A percentile compares a stretch with the other conserved stretches of the same genome.
Conservation (phyloP, 2,888 invertebrate species). For the Polyploca ridens region DNA sequence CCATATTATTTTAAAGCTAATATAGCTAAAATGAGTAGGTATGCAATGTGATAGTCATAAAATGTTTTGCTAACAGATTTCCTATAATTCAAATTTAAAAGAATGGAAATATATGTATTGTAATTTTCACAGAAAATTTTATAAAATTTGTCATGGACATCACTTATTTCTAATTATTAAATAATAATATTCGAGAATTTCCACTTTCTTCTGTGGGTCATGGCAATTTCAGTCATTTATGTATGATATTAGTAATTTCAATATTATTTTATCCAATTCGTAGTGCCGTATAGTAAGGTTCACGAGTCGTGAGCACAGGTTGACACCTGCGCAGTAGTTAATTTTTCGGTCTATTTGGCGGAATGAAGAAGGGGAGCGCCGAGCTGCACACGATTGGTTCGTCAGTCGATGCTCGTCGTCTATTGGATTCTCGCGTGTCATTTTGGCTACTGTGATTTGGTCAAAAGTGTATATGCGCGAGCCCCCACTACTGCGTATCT, state of each 20-base stretch:
- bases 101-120: not conserved
- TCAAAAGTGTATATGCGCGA: no score
- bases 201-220: not conserved
- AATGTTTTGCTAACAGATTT: not conserved
- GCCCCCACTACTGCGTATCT: no score
- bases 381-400: no score
- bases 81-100: not conserved
- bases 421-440: no score
- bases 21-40: not conserved
- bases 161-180: not conserved
- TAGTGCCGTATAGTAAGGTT: no score
- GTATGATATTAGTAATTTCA: not conserved
- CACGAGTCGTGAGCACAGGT: no score
- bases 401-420: no score
- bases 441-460: no score
- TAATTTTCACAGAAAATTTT: not conserved
- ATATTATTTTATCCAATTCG: not conserved
- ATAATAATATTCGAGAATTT: not conserved
- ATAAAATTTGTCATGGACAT: not conserved
- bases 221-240: not conserved
- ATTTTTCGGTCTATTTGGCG: no score
- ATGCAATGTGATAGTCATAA: no score
- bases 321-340: no score
- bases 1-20: slow-evolving; percentile 8
- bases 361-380: no score